Conservation (phyloP, 2,888 invertebrate genomes). For the Blastobasis adustella region DNA sequence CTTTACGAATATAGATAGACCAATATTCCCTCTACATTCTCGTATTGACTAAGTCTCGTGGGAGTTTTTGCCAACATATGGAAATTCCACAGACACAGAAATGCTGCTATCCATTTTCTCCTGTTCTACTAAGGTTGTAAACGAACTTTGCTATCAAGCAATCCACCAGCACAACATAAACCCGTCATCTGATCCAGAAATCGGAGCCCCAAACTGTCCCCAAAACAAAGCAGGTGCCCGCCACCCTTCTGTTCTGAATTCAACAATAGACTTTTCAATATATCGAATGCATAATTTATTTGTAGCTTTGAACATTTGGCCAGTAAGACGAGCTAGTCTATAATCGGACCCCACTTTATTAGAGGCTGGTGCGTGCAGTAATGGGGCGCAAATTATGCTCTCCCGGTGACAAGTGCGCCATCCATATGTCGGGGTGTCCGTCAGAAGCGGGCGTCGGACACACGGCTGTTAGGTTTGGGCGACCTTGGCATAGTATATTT, state of each 20-base stretch:
- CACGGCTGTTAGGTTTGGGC: conserved; percentile 17
- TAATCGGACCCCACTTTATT: conserved; percentile 64
- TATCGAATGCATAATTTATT: conserved; percentile 68
- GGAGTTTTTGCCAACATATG: no score
- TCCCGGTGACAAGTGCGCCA: conserved; percentile 58
- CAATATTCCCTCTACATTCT: no score
- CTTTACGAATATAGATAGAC: no score
- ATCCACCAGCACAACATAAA: no score
- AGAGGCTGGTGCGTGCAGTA: conserved; percentile 38
- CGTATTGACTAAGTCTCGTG: no score
- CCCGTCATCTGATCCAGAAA: no score
- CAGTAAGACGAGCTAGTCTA: conserved; percentile 64
- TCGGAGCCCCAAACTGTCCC: no score
- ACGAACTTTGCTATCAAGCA: no score
- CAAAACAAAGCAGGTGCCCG: conserved; percentile 40
- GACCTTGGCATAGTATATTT: no score
- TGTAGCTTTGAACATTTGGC: conserved; percentile 58
- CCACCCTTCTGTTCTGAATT: conserved; percentile 40
- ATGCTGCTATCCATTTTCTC: no score
- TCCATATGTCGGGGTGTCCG: conserved; percentile 69
- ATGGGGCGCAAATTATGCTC: conserved; percentile 70
- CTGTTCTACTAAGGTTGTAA: no score
- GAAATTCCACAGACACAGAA: no score
- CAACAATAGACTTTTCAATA: conserved; percentile 55
- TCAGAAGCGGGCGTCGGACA: conserved; percentile 41